Base-by-base conservation (phyloP, 2,113 vertebrate species). In the Piprites chloris region DNA sequence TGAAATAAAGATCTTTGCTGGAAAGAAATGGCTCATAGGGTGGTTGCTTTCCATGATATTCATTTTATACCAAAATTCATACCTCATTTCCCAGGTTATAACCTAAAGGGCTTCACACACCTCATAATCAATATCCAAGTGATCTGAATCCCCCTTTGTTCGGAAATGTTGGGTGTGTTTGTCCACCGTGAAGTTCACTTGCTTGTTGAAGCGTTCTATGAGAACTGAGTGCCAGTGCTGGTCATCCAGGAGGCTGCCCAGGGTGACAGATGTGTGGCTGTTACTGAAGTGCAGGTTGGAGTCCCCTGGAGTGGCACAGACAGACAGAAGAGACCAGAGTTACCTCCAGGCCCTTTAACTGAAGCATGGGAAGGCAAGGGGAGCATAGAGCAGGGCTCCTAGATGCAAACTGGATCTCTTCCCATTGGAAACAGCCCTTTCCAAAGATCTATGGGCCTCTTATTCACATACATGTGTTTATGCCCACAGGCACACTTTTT, bases 111-210 rank as follows among this genome's bases (percentile, higher is more conserved):
- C 12, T 46, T 63, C 39, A 96, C 98, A 89, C 96, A 99, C 99
- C 99, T 99, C 99, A 27, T 99, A 99, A 97, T 99, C 99, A 47
- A 99, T 99, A 94, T 99, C 99, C 97, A 99, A 95, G 22, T 99
- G 98, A 94, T 99, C 98, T 0, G 98, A 98, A 12, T 99, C 99
- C 1, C 99, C 99, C 90, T 98, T 98, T 6, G 99, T 98, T 61
- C 98, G 98, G 96, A 99, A 99, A 86, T 99, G 99, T 77, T 99
- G 99, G 0, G 98, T 99, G 95, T 99, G 97, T 66, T 98, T 97
- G 96, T 99, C 99, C 96, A 99, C 98, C 0, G 99, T 99, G 96
- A 99, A 99, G 97, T 99, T 99, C 59, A 99, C 99, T 90, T 99
- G 99, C 94, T 98, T 99, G 98, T 99, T 99, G 94, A 99, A 99